Evolutionary conservation across 2,797 vertebrate species (phyloP), one percentile per base, ranked within the genome.

Genomic region (Synanceia verrucosa): DNA sequence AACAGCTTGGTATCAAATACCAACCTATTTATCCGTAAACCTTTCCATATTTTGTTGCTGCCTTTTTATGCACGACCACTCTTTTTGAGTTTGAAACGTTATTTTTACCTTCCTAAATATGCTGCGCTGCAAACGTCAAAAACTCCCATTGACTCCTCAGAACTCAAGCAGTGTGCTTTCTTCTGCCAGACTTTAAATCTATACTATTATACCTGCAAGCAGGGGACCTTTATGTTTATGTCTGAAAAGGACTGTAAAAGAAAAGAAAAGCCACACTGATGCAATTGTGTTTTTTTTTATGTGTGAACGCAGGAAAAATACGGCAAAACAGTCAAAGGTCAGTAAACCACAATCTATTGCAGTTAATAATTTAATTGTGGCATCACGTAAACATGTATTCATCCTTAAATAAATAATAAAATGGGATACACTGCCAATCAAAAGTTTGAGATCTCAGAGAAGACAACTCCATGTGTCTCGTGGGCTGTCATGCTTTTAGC

Each of bases 301-400:
- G 31, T 47, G 21, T 60, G 34, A 63, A 56, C 41, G 6, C 78
- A 93, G 89, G 76, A 76, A 9, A 78, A 43, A n/a, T n/a, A 39
- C 64, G 46, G 74, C 8, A 92, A 91, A 65, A 43, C 46, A 31
- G 70, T 16, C 12, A 90, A 91, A 91, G 92, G 93, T 92, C 48
- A 85, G 89, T 77, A 51, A 57, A 44, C 50, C 9, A 11, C 28
- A 26, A 31, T 55, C 6, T 10, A 5, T 28, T 1, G 12, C 2
- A 41, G 7, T 28, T 56, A 11, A 34, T 62, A 0, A 33, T 36
- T 13, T 7, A 31, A 6, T 4, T 33, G 52, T 57, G 14, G 2
- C 43, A 43, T 33, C 21, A 13, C 9, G 57, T 19, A 19, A 14
- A 19, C 5, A 24, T 36, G 16, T 50, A 16, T 65, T 55, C n/a